Conservation (phyloP, 1,140 invertebrate genomes). For the Calephelis virginiensis region DNA sequence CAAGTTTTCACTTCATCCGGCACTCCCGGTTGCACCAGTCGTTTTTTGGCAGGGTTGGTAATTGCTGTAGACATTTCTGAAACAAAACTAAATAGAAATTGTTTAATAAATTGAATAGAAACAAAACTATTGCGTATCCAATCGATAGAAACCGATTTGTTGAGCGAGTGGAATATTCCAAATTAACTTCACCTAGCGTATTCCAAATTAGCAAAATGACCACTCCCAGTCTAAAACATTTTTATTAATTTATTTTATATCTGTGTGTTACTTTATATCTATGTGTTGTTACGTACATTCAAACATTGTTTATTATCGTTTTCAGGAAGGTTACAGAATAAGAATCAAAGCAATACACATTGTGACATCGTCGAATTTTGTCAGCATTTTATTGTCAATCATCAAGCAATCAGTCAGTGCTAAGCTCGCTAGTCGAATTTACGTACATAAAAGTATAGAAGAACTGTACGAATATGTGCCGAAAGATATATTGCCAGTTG, state of each 20-base stretch:
- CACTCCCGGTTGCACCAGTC: too few species aligned
- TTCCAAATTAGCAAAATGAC: background rate
- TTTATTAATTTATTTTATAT: background rate
- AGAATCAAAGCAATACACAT: conserved; percentile 82
- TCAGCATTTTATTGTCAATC: conserved; percentile 69
- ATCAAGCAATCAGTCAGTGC: conserved; percentile 71
- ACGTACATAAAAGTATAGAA: conserved; percentile 64
- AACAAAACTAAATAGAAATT: too few species aligned
- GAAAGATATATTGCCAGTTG: conserved; percentile 73
- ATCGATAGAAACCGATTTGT: too few species aligned
- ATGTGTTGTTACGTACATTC: background rate
- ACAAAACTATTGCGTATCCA: too few species aligned
- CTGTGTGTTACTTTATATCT: background rate
- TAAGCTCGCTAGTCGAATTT: conserved; percentile 71
- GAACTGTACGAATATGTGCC: conserved; percentile 74
- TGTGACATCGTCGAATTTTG: conserved; percentile 73
- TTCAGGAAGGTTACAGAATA: conserved; percentile 80
- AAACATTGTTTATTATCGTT: background rate
- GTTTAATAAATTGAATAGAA: too few species aligned
- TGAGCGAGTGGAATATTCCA: background rate
- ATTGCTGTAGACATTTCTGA: too few species aligned
- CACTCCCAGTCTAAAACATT: too few species aligned
- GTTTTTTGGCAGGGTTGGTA: too few species aligned
- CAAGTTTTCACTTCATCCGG: too few species aligned
- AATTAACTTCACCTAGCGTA: background rate